phyloP scores from a whole-genome alignment of 2,888 invertebrate species.

The Cataglyphis altisquamis region DNA sequence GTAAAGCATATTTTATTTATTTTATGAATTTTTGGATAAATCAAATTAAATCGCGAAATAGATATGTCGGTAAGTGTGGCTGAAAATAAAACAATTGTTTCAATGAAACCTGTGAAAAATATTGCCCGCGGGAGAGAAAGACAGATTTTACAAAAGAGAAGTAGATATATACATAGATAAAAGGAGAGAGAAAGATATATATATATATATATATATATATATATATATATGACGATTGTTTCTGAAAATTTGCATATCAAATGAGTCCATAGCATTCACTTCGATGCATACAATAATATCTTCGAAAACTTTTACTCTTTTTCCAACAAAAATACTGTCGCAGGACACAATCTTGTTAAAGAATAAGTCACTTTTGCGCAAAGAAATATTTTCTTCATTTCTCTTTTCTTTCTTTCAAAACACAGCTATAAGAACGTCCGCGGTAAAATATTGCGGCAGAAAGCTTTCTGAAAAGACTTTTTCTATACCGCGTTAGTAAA shows the following conservation, averaged over 20 bases:
- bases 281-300: not conserved
- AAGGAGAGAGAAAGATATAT: not conserved
- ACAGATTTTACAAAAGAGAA: not conserved
- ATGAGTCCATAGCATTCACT: not conserved
- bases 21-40: not conserved
- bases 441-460: not conserved
- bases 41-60: slow-evolving; percentile 1
- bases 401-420: slow-evolving; percentile 1
- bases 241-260: slow-evolving; percentile 2
- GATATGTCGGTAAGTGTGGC: not conserved
- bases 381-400: not conserved
- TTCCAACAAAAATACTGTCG: not conserved
- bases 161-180: not conserved
- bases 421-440: not conserved
- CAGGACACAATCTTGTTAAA: slow-evolving; percentile 4
- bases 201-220: too few species aligned
- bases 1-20: not conserved
- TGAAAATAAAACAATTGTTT: slow-evolving; percentile 8
- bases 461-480: not conserved
- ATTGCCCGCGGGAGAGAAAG: not conserved
- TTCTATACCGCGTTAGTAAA: not conserved
- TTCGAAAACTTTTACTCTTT: slow-evolving; percentile 5
- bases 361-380: slow-evolving; percentile 15
- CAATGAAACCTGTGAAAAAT: slow-evolving; percentile 17
- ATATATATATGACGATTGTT: not conserved